phyloP scores from a whole-genome alignment of 2,113 vertebrate species.

The Hucho hucho region DNA sequence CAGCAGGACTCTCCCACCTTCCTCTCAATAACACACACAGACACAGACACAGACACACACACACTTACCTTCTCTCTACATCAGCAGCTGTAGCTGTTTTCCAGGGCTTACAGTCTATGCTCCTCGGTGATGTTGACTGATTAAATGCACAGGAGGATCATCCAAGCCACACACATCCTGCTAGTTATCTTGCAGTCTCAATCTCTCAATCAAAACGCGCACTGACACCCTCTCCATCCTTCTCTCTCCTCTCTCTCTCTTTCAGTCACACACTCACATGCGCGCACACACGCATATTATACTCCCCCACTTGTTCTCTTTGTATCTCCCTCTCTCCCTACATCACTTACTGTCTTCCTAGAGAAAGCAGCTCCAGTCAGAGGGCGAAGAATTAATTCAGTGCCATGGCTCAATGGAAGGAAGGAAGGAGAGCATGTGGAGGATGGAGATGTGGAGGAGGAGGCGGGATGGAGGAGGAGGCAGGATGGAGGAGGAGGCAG shows the following conservation, averaged over 20 bases:
- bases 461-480: slow-evolving; percentile 48
- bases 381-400: slow-evolving; percentile 68
- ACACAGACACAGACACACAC: slow-evolving; percentile 4
- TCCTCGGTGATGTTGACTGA: neutral
- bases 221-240: neutral
- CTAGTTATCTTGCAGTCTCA: slow-evolving; percentile 53
- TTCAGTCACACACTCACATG: slow-evolving; percentile 4
- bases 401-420: slow-evolving; percentile 61
- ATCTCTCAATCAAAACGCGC: slow-evolving; percentile 41
- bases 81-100: slow-evolving; percentile 64
- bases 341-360: slow-evolving; percentile 71
- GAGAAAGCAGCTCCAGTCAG: slow-evolving; percentile 64
- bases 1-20: slow-evolving; percentile 17
- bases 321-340: slow-evolving; percentile 2
- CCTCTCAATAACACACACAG: too few relatives aligned
- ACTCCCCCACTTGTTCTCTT: neutral
- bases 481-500: slow-evolving; percentile 46
- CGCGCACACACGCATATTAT: neutral
- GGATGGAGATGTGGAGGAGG: slow-evolving; percentile 51
- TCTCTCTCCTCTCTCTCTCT: too few relatives aligned
- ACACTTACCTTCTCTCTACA: slow-evolving; percentile 61
- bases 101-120: slow-evolving; percentile 50
- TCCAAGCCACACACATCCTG: slow-evolving; percentile 52
- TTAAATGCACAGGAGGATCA: slow-evolving; percentile 48
- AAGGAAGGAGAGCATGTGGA: slow-evolving; percentile 55